Evolutionary conservation across 2,113 vertebrate species (phyloP), one percentile per base, ranked within the genome.

Genomic region (Centropristis striata): DNA sequence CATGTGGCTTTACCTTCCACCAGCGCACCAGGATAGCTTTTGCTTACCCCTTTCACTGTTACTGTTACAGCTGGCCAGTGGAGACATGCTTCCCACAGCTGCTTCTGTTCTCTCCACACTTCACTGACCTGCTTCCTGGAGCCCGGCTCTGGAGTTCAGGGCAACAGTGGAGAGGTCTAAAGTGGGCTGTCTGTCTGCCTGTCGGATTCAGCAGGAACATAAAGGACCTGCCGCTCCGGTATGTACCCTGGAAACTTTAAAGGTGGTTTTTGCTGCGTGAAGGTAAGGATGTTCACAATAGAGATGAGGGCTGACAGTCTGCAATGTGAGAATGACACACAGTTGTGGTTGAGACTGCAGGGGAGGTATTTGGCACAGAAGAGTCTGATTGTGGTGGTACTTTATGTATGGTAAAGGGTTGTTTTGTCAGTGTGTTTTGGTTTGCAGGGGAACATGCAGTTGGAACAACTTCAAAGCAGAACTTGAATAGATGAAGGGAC

Each of bases 81-180:
- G 78, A 83, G 90, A 90, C 92, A 92, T 65, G 87, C 83, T 82
- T 88, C 88, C 83, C 82, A 72, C 89, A 92, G 90, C 85, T 92
- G 88, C 80, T 78, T 86, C 88, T 89, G 86, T 91, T 91, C 85
- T 86, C 58, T 79, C 87, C 89, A 85, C 90, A 90, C 88, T 87
- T 86, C 72, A 88, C 74, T 81, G 87, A 85, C 87, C 82, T 72
- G 74, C 88, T 92, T 91, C 90, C 88, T 92, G 92, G 87, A 91
- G 61, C 75, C 60, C 13, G 18, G 78, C 72, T 89, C 83, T 85
- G 90, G 93, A 90, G 90, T 71, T 92, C 87, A 93, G 90, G 92
- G 93, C 75, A 76, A 86, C 68, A 86, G 84, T 36, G 91, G 92
- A 77, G 92, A 90, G 67, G 58, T 69, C 86, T 80, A 68, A 90